phyloP scores from a whole-genome alignment of 2,113 vertebrate species.

The Hemiscyllium ocellatum region DNA sequence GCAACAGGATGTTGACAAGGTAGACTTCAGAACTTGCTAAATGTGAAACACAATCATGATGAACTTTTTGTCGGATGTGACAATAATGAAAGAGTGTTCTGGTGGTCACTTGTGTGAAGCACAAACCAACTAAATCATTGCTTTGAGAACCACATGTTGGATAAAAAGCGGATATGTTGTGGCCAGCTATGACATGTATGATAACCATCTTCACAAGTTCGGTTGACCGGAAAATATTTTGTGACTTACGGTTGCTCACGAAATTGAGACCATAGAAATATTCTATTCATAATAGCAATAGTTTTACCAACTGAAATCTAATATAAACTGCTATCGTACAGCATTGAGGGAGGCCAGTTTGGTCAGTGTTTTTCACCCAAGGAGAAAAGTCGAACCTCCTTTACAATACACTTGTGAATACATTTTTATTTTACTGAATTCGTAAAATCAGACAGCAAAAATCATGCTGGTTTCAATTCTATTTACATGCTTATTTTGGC shows the following conservation, averaged over 20 bases:
- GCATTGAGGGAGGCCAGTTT: neutral
- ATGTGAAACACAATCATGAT: neutral
- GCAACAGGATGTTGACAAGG: too few species aligned
- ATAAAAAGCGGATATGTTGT: neutral
- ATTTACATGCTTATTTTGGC: neutral
- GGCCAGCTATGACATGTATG: neutral
- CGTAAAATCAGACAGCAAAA: neutral
- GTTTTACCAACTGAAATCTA: neutral
- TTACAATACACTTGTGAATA: neutral
- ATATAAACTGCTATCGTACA: neutral
- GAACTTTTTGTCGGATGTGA: neutral
- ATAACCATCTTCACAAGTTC: constrained; percentile 16
- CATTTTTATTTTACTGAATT: neutral
- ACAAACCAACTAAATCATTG: neutral
- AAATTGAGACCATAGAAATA: neutral
- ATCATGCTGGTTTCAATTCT: neutral
- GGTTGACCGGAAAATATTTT: neutral
- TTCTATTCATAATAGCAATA: constrained; percentile 3
- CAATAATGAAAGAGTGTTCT: neutral
- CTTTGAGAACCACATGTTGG: neutral
- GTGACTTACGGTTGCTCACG: neutral
- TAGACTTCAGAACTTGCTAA: neutral
- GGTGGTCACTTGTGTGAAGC: neutral
- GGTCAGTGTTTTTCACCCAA: neutral
- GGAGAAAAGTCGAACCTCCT: neutral